Percentiles rank a stretch among this genome's conserved stretches.
phyloP scores from a whole-genome alignment of 2,113 vertebrate genomes.

The Rhabdornis inornatus region DNA sequence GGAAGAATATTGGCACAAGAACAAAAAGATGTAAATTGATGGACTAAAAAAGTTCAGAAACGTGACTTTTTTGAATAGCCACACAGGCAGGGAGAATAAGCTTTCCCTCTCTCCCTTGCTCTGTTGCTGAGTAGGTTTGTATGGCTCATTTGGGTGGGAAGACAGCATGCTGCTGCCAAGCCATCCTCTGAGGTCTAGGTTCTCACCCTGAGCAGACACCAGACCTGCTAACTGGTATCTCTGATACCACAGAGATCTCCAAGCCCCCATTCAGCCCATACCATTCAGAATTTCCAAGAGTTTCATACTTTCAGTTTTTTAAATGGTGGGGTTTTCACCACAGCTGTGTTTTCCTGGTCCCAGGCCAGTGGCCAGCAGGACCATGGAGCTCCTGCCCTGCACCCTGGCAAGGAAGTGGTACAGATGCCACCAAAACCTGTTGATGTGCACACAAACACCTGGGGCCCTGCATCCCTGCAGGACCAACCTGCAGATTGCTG shows the following conservation, averaged over 20 bases:
- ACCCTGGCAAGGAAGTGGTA: neutral
- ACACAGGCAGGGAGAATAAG: neutral
- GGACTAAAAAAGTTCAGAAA: neutral
- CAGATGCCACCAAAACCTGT: neutral
- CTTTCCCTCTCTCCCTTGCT: neutral
- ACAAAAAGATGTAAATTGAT: constrained; percentile 51
- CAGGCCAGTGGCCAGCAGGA: neutral
- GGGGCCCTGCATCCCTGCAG: neutral
- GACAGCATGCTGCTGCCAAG: neutral
- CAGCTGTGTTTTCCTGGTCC: neutral
- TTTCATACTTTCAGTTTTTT: neutral
- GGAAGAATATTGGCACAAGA: constrained; percentile 41
- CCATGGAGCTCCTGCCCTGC: neutral
- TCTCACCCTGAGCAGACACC: neutral
- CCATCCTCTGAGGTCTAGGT: neutral
- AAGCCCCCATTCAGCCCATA: neutral
- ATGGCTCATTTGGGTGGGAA: neutral
- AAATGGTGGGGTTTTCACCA: neutral
- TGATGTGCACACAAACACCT: neutral
- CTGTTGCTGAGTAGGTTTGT: neutral
- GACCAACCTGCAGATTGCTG: neutral
- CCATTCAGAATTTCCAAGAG: neutral
- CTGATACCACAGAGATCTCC: neutral
- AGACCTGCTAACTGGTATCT: neutral
- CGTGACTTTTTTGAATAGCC: neutral